phyloP scores from a whole-genome alignment of 2,797 vertebrate genomes.

The Schizopygopsis malacanthus region DNA sequence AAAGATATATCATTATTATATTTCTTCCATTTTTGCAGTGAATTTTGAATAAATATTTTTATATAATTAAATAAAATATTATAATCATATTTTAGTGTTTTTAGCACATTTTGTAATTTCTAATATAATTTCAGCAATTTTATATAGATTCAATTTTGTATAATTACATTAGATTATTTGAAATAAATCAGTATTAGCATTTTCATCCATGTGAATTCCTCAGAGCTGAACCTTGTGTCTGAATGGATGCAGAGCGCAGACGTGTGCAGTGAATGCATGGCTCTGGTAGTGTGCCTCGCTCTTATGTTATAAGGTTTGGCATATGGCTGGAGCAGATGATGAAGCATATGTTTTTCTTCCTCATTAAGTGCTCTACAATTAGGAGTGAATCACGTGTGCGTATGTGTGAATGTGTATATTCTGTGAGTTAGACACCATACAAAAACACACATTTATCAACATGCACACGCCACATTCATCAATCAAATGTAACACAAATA shows the following conservation, averaged over 20 bases:
- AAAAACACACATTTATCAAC: neutral
- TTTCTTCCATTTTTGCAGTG: no score
- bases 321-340: slow-evolving; percentile 72
- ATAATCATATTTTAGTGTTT: neutral
- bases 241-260: neutral
- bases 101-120: neutral
- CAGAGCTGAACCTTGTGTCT: neutral
- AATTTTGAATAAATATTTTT: no score
- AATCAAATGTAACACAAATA: slow-evolving; percentile 17
- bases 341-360: slow-evolving; percentile 65
- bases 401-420: slow-evolving; percentile 24
- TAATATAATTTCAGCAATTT: neutral
- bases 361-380: slow-evolving; percentile 59
- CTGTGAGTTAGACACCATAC: neutral
- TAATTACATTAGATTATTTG: neutral
- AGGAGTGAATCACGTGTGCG: slow-evolving; percentile 59
- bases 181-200: neutral
- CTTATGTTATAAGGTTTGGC: slow-evolving; percentile 61
- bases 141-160: neutral
- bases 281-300: neutral
- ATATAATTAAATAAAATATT: neutral
- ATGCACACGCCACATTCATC: neutral
- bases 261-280: neutral
- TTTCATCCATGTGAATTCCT: neutral
- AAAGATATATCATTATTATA: no score